Conservation (phyloP, 2,797 vertebrate genomes). For the Mus caroli region DNA sequence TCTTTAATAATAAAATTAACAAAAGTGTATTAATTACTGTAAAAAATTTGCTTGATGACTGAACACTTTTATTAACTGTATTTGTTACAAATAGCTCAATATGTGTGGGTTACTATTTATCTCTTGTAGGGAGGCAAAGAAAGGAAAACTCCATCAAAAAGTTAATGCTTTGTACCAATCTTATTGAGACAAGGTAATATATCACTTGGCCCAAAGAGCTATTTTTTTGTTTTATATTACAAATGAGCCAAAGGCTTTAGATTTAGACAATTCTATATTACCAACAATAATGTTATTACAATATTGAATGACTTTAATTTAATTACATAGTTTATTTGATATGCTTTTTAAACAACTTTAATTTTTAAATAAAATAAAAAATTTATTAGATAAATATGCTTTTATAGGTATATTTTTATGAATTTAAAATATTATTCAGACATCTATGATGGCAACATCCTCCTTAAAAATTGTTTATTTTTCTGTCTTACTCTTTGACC, state of each 20-base stretch:
- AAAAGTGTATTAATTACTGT: not conserved
- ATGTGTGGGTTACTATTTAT: constrained; percentile 38
- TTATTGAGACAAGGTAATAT: constrained; percentile 21
- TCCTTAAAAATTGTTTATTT: not conserved
- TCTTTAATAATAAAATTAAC: constrained; percentile 7
- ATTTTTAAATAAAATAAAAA: constrained; percentile 18
- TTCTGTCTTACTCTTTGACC: constrained; percentile 23
- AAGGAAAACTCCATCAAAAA: constrained; percentile 48
- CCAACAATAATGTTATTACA: not conserved
- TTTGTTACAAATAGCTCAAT: not conserved
- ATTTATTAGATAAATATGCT: not conserved
- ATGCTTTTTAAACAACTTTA: not conserved
- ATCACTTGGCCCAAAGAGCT: not conserved
- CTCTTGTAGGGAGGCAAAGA: not conserved
- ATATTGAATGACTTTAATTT: not conserved
- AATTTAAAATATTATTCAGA: not conserved
- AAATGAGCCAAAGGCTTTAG: constrained; percentile 3
- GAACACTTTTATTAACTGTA: not conserved
- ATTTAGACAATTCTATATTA: not conserved
- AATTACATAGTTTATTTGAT: not conserved
- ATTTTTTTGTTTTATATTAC: constrained; percentile 21
- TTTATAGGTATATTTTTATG: not conserved
- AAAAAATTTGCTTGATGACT: not conserved
- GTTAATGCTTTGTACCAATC: constrained; percentile 14
- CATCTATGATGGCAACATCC: not conserved